Base-by-base conservation (phyloP, 2,888 invertebrate genomes). In the Sthenelais limicola region DNA sequence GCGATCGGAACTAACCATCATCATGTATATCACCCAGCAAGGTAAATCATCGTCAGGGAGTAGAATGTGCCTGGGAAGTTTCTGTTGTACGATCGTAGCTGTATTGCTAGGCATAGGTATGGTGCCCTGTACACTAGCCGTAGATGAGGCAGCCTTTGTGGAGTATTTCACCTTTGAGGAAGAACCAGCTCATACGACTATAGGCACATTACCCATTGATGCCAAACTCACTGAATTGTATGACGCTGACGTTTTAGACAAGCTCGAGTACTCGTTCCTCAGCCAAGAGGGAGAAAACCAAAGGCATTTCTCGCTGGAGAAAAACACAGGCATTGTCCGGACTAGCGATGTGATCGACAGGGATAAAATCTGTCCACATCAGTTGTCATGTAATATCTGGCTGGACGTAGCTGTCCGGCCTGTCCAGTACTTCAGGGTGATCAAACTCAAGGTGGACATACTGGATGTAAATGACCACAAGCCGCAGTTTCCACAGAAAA, bases 181-280 rank as follows among this genome's bases (percentile, higher is more conserved):
- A 72, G 74, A 74, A 47, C 78, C 81, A 0, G 77, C 80, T 9
- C 79, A 80, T 21, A 82, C 82, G 18, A 75, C 76, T 15, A 76
- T 84, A 0, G 83, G 82, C 9, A 81, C 81, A 68, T 72, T 84
- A 15, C 77, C 80, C 33, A 71, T 72, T 0, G 91, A 92, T 82
- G 74, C 73, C 24, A 38, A 58, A 18, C 72, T 78, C 12, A 52
- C 58, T 26, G 47, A 49, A 35, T 26, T 32, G 12, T 75, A 70
- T 26, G 66, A 52, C 47, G 9, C 30, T 24, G 48, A 35, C 3
- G 67, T 52, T 9, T 58, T 76, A 12, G 33, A 43, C 9, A 26
- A 24, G 12, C 54, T 79, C 15, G 51, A 58, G n/a, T 79, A 73
- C 70, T 62, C 54, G 18, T 74, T 78, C 49, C 75, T 79, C 21